Evolutionary conservation across 2,113 vertebrate species (phyloP), one percentile per base, ranked within the genome.

Genomic region (Erpornis zantholeuca): DNA sequence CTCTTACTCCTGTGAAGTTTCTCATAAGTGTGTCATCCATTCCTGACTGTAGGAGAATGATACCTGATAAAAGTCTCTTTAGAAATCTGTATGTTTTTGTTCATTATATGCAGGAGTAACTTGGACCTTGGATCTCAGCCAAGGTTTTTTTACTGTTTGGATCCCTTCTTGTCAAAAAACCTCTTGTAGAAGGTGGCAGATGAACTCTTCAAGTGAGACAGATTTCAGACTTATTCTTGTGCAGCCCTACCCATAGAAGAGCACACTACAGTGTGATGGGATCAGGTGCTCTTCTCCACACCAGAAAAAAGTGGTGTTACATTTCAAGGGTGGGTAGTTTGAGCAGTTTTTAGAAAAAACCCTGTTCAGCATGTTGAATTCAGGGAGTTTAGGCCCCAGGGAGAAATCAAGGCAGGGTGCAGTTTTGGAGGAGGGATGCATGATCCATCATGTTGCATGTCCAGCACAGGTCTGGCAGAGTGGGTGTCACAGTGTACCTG

Each of bases 11-110:
- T 18, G 21, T 44, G 20, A 71, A 54, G n/a, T 71, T 84, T 86
- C n/a, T 76, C 1, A 0, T 38, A 59, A 72, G 15, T 7, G 4
- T 6, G 7, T 65, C 0, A 0, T 71, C 76, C 9, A 29, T 25
- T 78, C 52, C 19, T 75, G 12, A 28, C 36, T 64, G 12, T 61
- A 36, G 31, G 33, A 21, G n/a, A 71, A 63, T 27, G 71, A 29
- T 7, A 49, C 29, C 47, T 63, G 35, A 86, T 63, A 35, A 31
- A 91, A 56, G 15, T 64, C 12, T 64, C 11, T 49, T 70, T 25
- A 59, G 54, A 57, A 81, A 33, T 64, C 7, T 13, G 0, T 31
- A 2, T 1, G 3, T 1, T 59, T 77, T 61, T 63, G 11, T 65
- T 56, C 27, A 25, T 75, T 60, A 13, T 16, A 13, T 8, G 7